These are phyloP conservation scores for Aythya fuligula DNA, from an alignment of 2,797 vertebrate genomes.

Conservation along the genomic window DNA sequence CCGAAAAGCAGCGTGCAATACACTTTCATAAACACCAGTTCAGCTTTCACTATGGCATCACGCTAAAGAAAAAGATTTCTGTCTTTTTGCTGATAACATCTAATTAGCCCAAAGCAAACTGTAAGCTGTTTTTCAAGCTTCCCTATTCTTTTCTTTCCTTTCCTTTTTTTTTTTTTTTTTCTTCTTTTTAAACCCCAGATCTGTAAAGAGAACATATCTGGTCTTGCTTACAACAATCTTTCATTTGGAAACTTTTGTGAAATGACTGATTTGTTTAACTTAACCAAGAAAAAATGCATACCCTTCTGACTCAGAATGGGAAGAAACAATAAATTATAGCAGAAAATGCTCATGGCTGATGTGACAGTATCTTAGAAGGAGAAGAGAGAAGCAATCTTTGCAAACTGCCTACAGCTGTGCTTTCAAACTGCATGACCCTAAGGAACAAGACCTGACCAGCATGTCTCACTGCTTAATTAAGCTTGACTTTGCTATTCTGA, in stretches of 20 bases:
- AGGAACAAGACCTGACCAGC: conserved; percentile 60
- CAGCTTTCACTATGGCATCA: conserved; percentile 18
- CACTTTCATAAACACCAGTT: conserved; percentile 10
- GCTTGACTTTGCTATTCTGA: conserved; percentile 25
- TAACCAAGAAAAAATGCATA: conserved; percentile 5
- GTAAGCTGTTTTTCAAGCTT: conserved; percentile 48
- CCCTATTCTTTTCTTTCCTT: neutral
- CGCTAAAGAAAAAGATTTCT: conserved; percentile 30
- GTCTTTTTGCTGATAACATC: conserved; percentile 47
- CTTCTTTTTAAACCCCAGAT: conserved; percentile 18
- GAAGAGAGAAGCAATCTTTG: neutral
- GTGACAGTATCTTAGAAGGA: conserved; percentile 35
- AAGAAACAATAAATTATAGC: conserved; percentile 46
- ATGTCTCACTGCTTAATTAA: conserved; percentile 23
- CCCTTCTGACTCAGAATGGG: conserved; percentile 22
- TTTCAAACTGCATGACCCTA: neutral
- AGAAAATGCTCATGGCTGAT: neutral
- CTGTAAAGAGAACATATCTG: conserved; percentile 45
- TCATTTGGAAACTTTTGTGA: conserved; percentile 41
- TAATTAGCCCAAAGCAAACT: conserved; percentile 58
- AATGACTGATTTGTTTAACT: conserved; percentile 57
- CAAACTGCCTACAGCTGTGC: conserved; percentile 28
- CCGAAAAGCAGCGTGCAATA: neutral
- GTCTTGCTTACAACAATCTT: conserved; percentile 66
- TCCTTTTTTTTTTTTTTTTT: no score